Percentiles rank a stretch among this genome's conserved stretches.
Conservation (phyloP, 1,140 invertebrate species). For the Neuroterus valhalla region DNA sequence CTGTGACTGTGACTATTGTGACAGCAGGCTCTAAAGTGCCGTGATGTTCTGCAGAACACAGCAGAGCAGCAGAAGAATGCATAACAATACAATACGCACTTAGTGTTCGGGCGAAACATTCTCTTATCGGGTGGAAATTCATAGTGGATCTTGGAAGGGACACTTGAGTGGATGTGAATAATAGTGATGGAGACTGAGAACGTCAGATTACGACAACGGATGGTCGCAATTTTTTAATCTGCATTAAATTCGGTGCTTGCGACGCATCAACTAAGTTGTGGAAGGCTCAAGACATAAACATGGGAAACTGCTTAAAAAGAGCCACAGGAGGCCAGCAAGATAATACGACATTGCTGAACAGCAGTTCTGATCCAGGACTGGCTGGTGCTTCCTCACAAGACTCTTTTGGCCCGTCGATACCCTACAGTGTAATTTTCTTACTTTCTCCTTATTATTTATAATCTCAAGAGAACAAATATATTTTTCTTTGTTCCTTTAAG, state of each 20-base stretch:
- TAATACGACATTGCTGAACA: constrained; percentile 76
- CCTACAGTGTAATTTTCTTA: constrained; percentile 73
- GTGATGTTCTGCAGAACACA: no score
- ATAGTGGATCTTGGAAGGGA: not conserved
- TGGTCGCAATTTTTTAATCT: constrained; percentile 31
- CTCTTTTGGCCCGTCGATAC: constrained; percentile 70
- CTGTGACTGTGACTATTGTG: no score
- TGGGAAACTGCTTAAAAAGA: constrained; percentile 78
- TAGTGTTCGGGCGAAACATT: not conserved
- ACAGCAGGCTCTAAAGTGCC: no score
- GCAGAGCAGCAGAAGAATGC: no score
- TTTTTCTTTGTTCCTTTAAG: constrained; percentile 8
- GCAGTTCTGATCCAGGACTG: constrained; percentile 69
- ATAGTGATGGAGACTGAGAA: constrained; percentile 15
- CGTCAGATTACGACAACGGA: not conserved
- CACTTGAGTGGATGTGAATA: not conserved
- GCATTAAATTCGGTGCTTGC: constrained; percentile 19
- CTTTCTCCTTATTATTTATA: constrained; percentile 19
- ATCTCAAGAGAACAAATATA: constrained; percentile 17
- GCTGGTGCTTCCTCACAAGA: constrained; percentile 73
- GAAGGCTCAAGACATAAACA: constrained; percentile 50
- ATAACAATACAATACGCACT: constrained; percentile 8
- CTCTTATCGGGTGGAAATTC: not conserved
- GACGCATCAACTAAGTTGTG: constrained; percentile 29
- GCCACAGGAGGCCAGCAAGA: constrained; percentile 73